Conservation (phyloP, 2,888 invertebrate species). For the Candidula unifasciata region DNA sequence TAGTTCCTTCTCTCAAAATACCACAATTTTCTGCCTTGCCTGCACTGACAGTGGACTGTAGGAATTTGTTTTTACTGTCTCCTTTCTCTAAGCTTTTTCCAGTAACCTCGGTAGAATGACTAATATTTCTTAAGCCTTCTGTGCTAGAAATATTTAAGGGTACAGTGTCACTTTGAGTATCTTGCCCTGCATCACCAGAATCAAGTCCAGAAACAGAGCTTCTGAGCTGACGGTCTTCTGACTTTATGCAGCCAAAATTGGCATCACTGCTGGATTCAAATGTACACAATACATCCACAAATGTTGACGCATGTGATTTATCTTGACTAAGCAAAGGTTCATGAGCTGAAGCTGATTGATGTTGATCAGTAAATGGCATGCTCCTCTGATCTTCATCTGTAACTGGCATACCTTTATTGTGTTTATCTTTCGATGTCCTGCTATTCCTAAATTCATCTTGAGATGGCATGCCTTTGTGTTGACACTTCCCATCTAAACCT, state of each 20-base stretch:
- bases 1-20: background rate
- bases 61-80: background rate
- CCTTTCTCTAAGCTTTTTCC: background rate
- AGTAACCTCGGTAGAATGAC: background rate
- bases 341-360: background rate
- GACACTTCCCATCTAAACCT: background rate
- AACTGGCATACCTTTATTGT: background rate
- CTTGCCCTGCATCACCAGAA: background rate
- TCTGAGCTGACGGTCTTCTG: no score
- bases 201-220: no score
- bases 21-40: background rate
- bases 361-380: background rate
- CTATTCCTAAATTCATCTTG: background rate
- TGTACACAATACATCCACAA: background rate
- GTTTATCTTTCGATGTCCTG: no score
- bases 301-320: background rate
- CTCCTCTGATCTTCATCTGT: background rate
- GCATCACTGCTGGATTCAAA: no score
- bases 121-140: background rate
- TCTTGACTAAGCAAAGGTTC: background rate
- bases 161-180: background rate
- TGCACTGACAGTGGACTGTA: background rate
- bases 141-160: background rate
- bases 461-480: background rate
- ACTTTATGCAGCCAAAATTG: no score